A percentile compares a stretch with the other conserved stretches of the same genome.
Conservation (phyloP, 2,888 invertebrate species). For the Notodonta dromedarius region DNA sequence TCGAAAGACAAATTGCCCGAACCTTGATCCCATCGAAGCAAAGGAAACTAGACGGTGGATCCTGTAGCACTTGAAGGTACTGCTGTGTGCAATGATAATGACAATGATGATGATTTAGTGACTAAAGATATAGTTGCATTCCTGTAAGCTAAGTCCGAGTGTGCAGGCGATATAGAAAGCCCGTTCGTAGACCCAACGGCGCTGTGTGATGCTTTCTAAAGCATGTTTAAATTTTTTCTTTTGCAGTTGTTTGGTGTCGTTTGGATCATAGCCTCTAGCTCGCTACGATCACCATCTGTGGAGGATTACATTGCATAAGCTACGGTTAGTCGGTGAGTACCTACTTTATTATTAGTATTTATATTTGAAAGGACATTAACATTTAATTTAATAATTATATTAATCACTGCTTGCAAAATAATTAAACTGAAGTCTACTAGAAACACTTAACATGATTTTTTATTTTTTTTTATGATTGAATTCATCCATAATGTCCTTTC, state of each 20-base stretch:
- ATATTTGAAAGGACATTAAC: slow-evolving; percentile 24
- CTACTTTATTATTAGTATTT: slow-evolving; percentile 42
- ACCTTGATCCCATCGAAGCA: slow-evolving; percentile 73
- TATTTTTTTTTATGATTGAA: slow-evolving; percentile 6
- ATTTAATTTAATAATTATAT: slow-evolving; percentile 17
- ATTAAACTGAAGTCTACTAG: too few relatives aligned
- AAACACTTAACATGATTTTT: background rate
- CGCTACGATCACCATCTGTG: slow-evolving; percentile 85
- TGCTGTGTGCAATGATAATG: slow-evolving; percentile 69
- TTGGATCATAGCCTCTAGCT: slow-evolving; percentile 85
- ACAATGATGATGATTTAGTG: slow-evolving; percentile 66
- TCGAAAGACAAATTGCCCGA: slow-evolving; percentile 55
- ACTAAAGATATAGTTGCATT: slow-evolving; percentile 69
- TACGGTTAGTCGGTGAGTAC: slow-evolving; percentile 68
- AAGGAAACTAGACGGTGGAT: slow-evolving; percentile 71
- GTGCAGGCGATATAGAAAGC: slow-evolving; percentile 81
- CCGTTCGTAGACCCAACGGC: slow-evolving; percentile 73
- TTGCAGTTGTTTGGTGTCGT: slow-evolving; percentile 85
- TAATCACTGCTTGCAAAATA: background rate
- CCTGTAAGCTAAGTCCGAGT: slow-evolving; percentile 79
- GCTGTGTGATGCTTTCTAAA: slow-evolving; percentile 77
- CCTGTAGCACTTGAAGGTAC: slow-evolving; percentile 76
- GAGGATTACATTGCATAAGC: slow-evolving; percentile 83
- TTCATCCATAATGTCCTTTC: slow-evolving; percentile 43
- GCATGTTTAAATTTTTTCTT: slow-evolving; percentile 85